Conservation (phyloP, 2,888 invertebrate species). For the Lissonota sp. region DNA sequence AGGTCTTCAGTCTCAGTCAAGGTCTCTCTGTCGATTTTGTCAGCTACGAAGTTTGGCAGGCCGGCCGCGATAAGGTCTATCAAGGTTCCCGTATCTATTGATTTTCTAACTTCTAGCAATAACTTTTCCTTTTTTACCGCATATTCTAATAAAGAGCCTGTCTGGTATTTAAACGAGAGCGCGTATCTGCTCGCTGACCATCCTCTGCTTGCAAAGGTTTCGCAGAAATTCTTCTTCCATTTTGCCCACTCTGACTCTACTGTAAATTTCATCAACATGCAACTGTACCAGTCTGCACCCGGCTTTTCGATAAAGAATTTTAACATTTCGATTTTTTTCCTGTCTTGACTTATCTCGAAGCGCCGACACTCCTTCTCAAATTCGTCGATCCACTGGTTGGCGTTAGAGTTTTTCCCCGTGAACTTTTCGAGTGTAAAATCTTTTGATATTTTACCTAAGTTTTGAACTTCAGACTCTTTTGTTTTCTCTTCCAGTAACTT, state of each 20-base stretch:
- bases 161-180: constrained; percentile 59
- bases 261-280: constrained; percentile 67
- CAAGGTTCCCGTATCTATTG: constrained; percentile 21
- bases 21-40: constrained; percentile 71
- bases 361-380: constrained; percentile 18
- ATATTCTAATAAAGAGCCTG: constrained; percentile 40
- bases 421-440: constrained; percentile 47
- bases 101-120: constrained; percentile 19
- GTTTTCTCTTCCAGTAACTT: constrained; percentile 10
- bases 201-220: constrained; percentile 72
- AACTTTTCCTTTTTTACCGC: constrained; percentile 34
- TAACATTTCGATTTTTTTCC: constrained; percentile 64
- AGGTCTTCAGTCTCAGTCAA: constrained; percentile 69
- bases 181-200: constrained; percentile 71
- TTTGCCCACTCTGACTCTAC: constrained; percentile 64
- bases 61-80: constrained; percentile 71
- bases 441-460: constrained; percentile 36
- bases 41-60: constrained; percentile 68
- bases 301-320: constrained; percentile 65
- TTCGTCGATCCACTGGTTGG: constrained; percentile 20
- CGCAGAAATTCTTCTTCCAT: constrained; percentile 67
- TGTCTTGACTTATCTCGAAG: constrained; percentile 51
- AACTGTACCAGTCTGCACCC: constrained; percentile 69
- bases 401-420: constrained; percentile 23
- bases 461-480: constrained; percentile 24